A percentile compares a stretch with the other conserved stretches of the same genome.
Evolutionary conservation across 2,888 invertebrate species (phyloP).

Genomic region (Myopa tessellatipennis): DNA sequence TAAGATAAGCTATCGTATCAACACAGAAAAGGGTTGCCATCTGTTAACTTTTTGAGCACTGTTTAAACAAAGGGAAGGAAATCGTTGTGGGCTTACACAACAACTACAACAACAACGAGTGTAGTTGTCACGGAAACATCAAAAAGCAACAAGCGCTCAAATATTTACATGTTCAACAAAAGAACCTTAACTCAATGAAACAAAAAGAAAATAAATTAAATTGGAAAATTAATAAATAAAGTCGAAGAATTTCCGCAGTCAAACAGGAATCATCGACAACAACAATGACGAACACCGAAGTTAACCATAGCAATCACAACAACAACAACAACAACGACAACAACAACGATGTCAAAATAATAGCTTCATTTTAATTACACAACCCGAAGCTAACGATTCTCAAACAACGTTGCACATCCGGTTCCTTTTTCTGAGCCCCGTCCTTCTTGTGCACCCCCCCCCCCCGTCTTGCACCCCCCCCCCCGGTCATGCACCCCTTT

Average conservation of each 20-base stretch:
- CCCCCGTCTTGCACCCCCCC: neutral
- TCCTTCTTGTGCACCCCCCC: neutral
- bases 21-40: too few species aligned
- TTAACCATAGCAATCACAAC: slow-evolving; percentile 24
- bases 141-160: slow-evolving; percentile 2
- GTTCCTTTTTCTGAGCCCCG: neutral
- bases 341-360: slow-evolving; percentile 12
- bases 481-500: neutral
- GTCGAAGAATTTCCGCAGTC: too few species aligned
- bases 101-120: neutral
- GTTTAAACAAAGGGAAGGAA: neutral
- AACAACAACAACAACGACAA: slow-evolving; percentile 37
- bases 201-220: too few species aligned
- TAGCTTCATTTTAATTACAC: slow-evolving; percentile 30
- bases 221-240: too few species aligned
- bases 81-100: neutral
- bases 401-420: slow-evolving; percentile 22
- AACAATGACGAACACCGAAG: slow-evolving; percentile 45
- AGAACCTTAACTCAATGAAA: neutral
- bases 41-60: too few species aligned
- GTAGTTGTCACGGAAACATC: too few species aligned
- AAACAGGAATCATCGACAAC: slow-evolving; percentile 4
- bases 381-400: slow-evolving; percentile 18
- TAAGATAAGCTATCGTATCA: too few species aligned
- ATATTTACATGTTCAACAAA: slow-evolving; percentile 40